Evolutionary conservation across 2,113 vertebrate genomes (phyloP), one percentile per base, ranked within the genome.

Genomic region (Xyliphius kryptos): DNA sequence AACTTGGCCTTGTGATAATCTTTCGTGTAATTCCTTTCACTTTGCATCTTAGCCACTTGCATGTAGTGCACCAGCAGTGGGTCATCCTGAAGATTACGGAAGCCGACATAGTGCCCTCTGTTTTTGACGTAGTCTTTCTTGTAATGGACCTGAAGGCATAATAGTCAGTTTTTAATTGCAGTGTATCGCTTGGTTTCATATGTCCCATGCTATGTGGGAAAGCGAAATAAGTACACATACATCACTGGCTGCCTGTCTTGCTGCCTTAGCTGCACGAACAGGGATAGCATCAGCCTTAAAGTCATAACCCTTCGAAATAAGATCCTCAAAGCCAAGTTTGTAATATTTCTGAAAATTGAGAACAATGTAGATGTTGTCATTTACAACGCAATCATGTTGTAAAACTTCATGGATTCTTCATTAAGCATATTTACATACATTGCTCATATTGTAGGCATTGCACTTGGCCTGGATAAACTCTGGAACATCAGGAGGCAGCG

Each of bases 361-460:
- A n/a, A n/a, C n/a, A n/a, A n/a, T n/a, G n/a, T n/a, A n/a, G n/a
- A n/a, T n/a, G n/a, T n/a, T n/a, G n/a, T n/a, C n/a, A n/a, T n/a
- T n/a, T n/a, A n/a, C n/a, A n/a, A n/a, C n/a, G n/a, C n/a, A n/a
- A n/a, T n/a, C n/a, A n/a, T n/a, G n/a, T n/a, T n/a, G n/a, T n/a
- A n/a, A n/a, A n/a, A n/a, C n/a, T n/a, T n/a, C n/a, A n/a, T n/a
- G n/a, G n/a, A n/a, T n/a, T n/a, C n/a, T n/a, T n/a, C n/a, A n/a
- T n/a, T n/a, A n/a, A n/a, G n/a, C n/a, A n/a, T n/a, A n/a, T n/a
- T n/a, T n/a, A n/a, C n/a, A n/a, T n/a, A 74, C 86, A 66, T 97
- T 79, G 72, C 96, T 99, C 68, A 93, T 76, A 52, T 98, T 97
- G 82, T 93, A 95, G 64, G 96, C 90, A 10, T 99, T 99, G 20